Conservation (phyloP, 2,113 vertebrate genomes). For the Pelobates fuscus region DNA sequence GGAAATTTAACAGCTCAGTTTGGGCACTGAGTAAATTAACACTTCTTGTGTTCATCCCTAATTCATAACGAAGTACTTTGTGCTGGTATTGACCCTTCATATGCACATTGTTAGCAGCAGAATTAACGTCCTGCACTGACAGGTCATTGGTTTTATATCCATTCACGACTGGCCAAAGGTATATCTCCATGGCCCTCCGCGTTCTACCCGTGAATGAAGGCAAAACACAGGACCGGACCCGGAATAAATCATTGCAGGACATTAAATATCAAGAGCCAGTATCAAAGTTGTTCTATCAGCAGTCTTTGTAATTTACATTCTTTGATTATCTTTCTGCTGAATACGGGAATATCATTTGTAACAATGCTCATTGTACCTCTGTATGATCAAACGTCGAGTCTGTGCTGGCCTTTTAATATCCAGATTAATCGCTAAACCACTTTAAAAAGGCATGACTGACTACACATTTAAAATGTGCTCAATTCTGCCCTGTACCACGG, state of each 20-base stretch:
- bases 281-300: not conserved
- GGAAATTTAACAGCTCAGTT: constrained; percentile 65
- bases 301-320: not conserved
- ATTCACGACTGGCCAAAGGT: not conserved
- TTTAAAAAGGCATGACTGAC: constrained; percentile 17
- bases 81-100: constrained; percentile 57
- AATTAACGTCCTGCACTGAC: not conserved
- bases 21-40: constrained; percentile 65
- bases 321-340: not conserved
- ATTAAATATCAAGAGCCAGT: not conserved
- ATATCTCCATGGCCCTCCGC: no score
- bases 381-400: not conserved
- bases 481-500: not conserved
- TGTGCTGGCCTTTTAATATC: constrained; percentile 7
- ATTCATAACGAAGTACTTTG: constrained; percentile 62
- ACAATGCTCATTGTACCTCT: constrained; percentile 10
- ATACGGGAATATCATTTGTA: constrained; percentile 2
- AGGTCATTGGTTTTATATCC: not conserved
- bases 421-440: constrained; percentile 36
- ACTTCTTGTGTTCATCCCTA: constrained; percentile 51
- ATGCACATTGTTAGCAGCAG: not conserved
- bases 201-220: not conserved
- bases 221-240: not conserved
- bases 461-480: constrained; percentile 20
- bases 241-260: not conserved